Conservation (phyloP, 2,113 vertebrate genomes). For the Hassar affinis region DNA sequence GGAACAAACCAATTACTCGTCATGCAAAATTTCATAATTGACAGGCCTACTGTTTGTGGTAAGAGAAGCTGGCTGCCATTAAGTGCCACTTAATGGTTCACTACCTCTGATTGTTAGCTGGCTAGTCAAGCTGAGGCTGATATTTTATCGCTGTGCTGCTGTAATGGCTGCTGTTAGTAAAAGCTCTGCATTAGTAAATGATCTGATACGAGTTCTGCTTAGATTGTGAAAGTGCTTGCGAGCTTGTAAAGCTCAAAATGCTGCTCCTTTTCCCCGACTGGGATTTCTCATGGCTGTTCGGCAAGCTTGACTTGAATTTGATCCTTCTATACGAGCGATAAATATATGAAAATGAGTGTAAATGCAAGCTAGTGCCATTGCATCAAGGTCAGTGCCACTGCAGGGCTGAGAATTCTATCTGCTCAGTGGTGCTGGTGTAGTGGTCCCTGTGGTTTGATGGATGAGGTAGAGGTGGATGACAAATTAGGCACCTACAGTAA, state of each 20-base stretch:
- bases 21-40: conserved; percentile 4
- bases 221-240: neutral
- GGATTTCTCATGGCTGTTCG: neutral
- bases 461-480: conserved; percentile 1
- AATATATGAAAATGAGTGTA: neutral
- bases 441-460: neutral
- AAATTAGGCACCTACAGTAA: conserved; percentile 10
- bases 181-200: neutral
- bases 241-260: neutral
- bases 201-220: neutral
- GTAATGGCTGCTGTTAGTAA: neutral
- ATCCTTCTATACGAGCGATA: neutral
- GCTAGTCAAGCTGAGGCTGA: neutral
- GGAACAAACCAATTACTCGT: no score
- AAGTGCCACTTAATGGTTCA: neutral
- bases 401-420: conserved; percentile 9
- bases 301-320: neutral
- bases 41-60: neutral
- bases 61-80: neutral
- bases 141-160: neutral
- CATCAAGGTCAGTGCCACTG: conserved; percentile 6
- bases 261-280: neutral
- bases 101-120: conserved; percentile 2
- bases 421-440: neutral
- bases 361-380: neutral